A percentile compares a stretch with the other conserved stretches of the same genome.
These are phyloP conservation scores for Melanchra persicariae DNA, from an alignment of 2,888 invertebrate genomes.

Conservation along the genomic window DNA sequence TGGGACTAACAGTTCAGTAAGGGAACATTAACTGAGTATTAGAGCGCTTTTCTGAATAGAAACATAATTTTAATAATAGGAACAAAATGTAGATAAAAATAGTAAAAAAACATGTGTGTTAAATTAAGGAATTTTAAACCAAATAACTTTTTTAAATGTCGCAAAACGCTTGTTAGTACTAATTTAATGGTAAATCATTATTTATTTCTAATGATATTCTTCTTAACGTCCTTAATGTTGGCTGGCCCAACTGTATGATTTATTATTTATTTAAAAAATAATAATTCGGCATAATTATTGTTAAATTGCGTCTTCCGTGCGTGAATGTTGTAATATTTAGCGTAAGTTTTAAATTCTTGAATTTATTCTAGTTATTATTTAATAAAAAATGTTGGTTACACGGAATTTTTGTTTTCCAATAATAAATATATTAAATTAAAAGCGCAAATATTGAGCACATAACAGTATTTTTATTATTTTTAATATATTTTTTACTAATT, in stretches of 20 bases:
- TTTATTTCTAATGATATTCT: slow-evolving; percentile 68
- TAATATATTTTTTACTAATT: slow-evolving; percentile 53
- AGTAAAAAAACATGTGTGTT: slow-evolving; percentile 74
- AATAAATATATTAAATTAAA: slow-evolving; percentile 9
- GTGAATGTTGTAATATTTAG: slow-evolving; percentile 63
- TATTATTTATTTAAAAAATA: slow-evolving; percentile 56
- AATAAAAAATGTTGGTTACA: slow-evolving; percentile 36
- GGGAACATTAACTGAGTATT: slow-evolving; percentile 70
- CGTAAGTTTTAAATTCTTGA: slow-evolving; percentile 53
- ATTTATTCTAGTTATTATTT: slow-evolving; percentile 35
- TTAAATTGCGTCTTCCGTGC: slow-evolving; percentile 75
- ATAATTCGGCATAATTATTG: slow-evolving; percentile 66
- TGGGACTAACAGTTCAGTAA: slow-evolving; percentile 63
- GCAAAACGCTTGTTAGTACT: slow-evolving; percentile 69
- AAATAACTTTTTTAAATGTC: slow-evolving; percentile 69
- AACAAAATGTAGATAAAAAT: slow-evolving; percentile 72
- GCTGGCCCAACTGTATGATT: slow-evolving; percentile 76
- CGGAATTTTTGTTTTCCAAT: slow-evolving; percentile 35
- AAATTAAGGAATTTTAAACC: slow-evolving; percentile 68
- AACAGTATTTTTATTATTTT: slow-evolving; percentile 26
- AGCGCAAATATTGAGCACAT: slow-evolving; percentile 41
- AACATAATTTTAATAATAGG: slow-evolving; percentile 69
- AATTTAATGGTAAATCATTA: slow-evolving; percentile 62
- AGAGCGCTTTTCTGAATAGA: slow-evolving; percentile 73
- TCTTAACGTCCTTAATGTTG: slow-evolving; percentile 69